Evolutionary conservation across 2,797 vertebrate species (phyloP).

Genomic region (Arnoldichthys spilopterus): DNA sequence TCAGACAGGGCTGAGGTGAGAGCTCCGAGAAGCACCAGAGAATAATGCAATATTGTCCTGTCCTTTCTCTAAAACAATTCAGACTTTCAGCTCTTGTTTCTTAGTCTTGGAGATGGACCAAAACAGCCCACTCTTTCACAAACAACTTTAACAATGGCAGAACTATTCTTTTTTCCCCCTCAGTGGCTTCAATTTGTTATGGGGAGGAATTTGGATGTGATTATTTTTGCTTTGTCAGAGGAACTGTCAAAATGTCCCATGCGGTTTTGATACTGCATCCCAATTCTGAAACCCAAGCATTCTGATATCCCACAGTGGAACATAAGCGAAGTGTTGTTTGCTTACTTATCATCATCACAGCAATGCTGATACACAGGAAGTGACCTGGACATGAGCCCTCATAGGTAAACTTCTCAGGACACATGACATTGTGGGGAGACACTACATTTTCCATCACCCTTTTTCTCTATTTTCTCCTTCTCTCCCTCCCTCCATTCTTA

Average conservation of each 20-base stretch:
- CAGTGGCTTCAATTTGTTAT: slow-evolving; percentile 9
- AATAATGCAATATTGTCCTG: slow-evolving; percentile 47
- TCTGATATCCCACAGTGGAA: not conserved
- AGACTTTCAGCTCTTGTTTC: slow-evolving; percentile 44
- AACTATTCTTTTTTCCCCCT: slow-evolving; percentile 30
- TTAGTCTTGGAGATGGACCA: slow-evolving; percentile 33
- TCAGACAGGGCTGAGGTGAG: slow-evolving; percentile 3
- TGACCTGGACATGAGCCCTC: slow-evolving; percentile 19
- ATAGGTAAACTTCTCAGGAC: not conserved
- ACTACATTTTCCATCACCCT: not conserved
- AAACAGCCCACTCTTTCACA: slow-evolving; percentile 46
- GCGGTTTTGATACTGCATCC: not conserved
- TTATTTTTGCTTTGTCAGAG: slow-evolving; percentile 12
- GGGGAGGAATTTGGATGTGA: slow-evolving; percentile 8
- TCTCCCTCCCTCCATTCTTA: not conserved
- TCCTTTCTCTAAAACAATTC: slow-evolving; percentile 49
- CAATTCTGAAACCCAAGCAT: not conserved
- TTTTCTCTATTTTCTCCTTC: not conserved
- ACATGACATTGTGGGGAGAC: slow-evolving; percentile 1
- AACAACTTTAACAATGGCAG: slow-evolving; percentile 44
- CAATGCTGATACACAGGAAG: slow-evolving; percentile 25
- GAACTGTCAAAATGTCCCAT: slow-evolving; percentile 9
- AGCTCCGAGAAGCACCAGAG: slow-evolving; percentile 35
- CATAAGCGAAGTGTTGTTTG: not conserved
- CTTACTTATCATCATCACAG: not conserved